A percentile compares a stretch with the other conserved stretches of the same genome.
Evolutionary conservation across 2,888 invertebrate species (phyloP).

Genomic region (Cosmia trapezina): DNA sequence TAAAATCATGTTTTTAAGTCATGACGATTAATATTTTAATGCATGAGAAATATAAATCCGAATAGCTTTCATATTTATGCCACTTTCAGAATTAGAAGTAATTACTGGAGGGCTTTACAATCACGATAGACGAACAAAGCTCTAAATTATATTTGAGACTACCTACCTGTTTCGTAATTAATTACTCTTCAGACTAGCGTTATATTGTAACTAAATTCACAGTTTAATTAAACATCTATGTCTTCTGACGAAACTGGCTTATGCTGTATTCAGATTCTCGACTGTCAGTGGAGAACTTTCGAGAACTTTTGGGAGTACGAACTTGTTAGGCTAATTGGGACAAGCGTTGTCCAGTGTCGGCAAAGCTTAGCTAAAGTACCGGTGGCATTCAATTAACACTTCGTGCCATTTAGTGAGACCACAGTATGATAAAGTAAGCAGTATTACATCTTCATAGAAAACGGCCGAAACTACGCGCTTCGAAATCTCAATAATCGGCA

Average conservation of each 20-base stretch:
- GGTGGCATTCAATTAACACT: constrained; percentile 58
- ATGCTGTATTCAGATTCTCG: constrained; percentile 30
- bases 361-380: constrained; percentile 41
- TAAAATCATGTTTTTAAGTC: neutral
- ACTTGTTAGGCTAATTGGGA: constrained; percentile 58
- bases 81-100: constrained; percentile 12
- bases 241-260: constrained; percentile 8
- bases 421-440: too few species aligned
- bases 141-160: constrained; percentile 8
- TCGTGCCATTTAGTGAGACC: constrained; percentile 38
- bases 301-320: constrained; percentile 43
- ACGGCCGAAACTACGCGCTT: too few species aligned
- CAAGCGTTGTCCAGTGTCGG: constrained; percentile 38
- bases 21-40: neutral
- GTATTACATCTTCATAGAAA: too few species aligned
- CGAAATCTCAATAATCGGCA: too few species aligned
- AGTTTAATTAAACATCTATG: constrained; percentile 21
- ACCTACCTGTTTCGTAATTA: constrained; percentile 19
- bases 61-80: constrained; percentile 8
- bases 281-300: constrained; percentile 23
- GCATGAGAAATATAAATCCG: neutral
- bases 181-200: constrained; percentile 16
- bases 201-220: constrained; percentile 26
- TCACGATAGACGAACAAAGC: constrained; percentile 30
- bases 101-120: constrained; percentile 27